Evolutionary conservation across 2,797 vertebrate genomes (phyloP), one percentile per base, ranked within the genome.

Genomic region (Fundulus diaphanus): DNA sequence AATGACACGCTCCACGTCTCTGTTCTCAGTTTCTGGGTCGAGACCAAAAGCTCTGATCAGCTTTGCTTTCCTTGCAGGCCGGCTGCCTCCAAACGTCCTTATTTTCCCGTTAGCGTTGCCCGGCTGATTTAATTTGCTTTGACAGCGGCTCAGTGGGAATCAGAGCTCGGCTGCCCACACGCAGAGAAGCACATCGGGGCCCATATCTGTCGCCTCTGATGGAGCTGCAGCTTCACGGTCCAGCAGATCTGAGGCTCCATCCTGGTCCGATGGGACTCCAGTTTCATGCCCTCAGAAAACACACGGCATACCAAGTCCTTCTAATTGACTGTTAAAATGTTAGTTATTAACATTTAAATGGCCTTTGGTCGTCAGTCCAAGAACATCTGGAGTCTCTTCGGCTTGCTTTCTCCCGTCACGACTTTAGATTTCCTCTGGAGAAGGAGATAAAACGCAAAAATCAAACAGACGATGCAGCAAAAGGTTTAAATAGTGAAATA

Each of bases 1-100:
- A 79, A 86, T 85, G 72, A 88, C 72, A 83, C 0, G 27, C 74
- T 85, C 8, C 57, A 5, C 13, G 40, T 27, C 24, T 42, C 22
- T 7, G n/a, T 42, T 42, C 2, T 27, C 6, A 46, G 24, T 42
- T 67, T 29, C 15, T 44, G 33, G 15, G 57, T 6, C n/a, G 31
- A 57, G 31, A 57, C 13, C 29, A 0, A 57, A 31, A 8, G 6
- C 16, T 57, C 3, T 31, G 2, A 57, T 57, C 13, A 57, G 13
- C 15, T 57, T 57, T 57, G 40, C 40, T 40, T 40, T 24, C 4
- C 12, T 27, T 56, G 24, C 8, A 57, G 27, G 15, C n/a, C 15
- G 51, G 51, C 51, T 22, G 51, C 5, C 7, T 24, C 11, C 7
- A 15, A 16, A n/a, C 9, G 24, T 52, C 22, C 24, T 9, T 9